These are phyloP conservation scores for Ginglymostoma cirratum DNA, from an alignment of 2,113 vertebrate species.

Conservation along the genomic window DNA sequence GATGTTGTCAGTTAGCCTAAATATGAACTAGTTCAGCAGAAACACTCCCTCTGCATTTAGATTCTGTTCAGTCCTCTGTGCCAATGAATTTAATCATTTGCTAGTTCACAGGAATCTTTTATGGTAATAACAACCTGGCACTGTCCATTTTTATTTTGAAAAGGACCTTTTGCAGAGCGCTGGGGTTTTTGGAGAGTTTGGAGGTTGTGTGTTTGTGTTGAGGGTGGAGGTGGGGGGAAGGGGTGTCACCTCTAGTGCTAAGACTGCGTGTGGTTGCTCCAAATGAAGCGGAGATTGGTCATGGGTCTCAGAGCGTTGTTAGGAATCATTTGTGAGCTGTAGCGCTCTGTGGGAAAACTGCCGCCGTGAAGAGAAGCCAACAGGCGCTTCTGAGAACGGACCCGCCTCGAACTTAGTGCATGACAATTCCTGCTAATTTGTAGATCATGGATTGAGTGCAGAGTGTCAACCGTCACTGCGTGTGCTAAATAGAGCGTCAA, in stretches of 20 bases:
- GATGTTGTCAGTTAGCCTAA: background rate
- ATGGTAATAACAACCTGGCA: background rate
- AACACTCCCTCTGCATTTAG: background rate
- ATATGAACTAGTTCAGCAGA: background rate
- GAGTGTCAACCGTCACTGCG: slow-evolving; percentile 76
- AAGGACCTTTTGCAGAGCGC: background rate
- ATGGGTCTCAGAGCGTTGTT: slow-evolving; percentile 78
- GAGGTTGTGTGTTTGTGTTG: too few relatives aligned
- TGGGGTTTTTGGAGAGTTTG: background rate
- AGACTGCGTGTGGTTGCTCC: slow-evolving; percentile 70
- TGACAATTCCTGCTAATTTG: slow-evolving; percentile 87
- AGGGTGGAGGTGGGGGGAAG: background rate
- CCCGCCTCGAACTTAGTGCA: slow-evolving; percentile 73
- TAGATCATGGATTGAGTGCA: slow-evolving; percentile 72
- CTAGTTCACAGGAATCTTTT: background rate
- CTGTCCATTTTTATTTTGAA: too few relatives aligned
- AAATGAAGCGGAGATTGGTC: slow-evolving; percentile 76
- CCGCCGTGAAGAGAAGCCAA: slow-evolving; percentile 60
- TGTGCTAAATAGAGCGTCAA: slow-evolving; percentile 81
- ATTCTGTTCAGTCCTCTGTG: background rate
- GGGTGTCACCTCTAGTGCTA: slow-evolving; percentile 43
- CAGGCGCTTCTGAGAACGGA: slow-evolving; percentile 63
- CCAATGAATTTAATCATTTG: background rate
- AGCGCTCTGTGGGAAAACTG: slow-evolving; percentile 74
- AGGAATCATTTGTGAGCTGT: slow-evolving; percentile 56